phyloP scores from a whole-genome alignment of 2,113 vertebrate species.

The Pleuronectes platessa region DNA sequence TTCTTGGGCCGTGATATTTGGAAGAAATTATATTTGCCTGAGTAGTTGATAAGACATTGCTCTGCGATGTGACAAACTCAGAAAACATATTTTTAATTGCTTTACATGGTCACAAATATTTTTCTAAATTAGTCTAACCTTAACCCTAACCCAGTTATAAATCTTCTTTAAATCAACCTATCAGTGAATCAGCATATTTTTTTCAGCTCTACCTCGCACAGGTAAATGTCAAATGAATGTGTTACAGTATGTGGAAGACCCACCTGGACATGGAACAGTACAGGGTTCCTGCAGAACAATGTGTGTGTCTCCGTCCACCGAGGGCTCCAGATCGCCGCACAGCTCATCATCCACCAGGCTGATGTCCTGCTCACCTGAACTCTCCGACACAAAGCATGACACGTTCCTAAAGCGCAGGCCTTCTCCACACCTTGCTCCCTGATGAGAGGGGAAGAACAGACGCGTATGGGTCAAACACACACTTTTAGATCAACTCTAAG shows the following conservation, averaged over 20 bases:
- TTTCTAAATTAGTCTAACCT: too few relatives aligned
- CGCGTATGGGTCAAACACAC: neutral
- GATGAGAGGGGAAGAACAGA: neutral
- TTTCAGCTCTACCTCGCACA: too few relatives aligned
- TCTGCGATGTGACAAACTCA: too few relatives aligned
- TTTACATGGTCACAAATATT: too few relatives aligned
- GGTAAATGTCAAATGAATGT: neutral
- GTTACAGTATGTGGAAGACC: neutral
- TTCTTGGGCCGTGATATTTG: too few relatives aligned
- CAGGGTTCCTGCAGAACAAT: conserved; percentile 89
- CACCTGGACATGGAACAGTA: conserved; percentile 95
- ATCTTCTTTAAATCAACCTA: too few relatives aligned
- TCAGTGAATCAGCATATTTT: neutral
- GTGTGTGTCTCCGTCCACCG: conserved; percentile 86
- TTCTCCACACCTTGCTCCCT: conserved; percentile 92
- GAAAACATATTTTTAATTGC: too few relatives aligned
- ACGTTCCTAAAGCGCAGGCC: conserved; percentile 91
- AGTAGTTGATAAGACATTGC: too few relatives aligned
- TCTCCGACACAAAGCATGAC: conserved; percentile 94
- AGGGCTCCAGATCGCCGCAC: conserved; percentile 88
- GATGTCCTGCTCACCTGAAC: conserved; percentile 82
- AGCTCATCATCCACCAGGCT: conserved; percentile 93
- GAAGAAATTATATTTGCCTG: too few relatives aligned
- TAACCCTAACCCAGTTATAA: too few relatives aligned
- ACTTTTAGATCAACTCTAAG: neutral